Percentiles rank a stretch among this genome's conserved stretches.
phyloP scores from a whole-genome alignment of 2,113 vertebrate species.

The Rhinichthys klamathensis region DNA sequence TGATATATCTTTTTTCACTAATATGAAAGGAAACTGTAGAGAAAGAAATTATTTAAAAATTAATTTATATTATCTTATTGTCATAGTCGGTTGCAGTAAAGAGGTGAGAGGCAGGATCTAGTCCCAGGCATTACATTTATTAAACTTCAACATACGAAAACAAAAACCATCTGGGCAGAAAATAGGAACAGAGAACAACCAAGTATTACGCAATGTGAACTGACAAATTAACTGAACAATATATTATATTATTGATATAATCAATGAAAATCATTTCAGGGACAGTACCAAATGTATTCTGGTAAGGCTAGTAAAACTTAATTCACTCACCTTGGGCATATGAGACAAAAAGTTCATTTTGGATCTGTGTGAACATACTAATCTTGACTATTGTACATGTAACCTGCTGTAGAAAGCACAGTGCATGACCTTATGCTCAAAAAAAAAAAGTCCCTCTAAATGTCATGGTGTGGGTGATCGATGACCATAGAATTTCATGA shows the following conservation, averaged over 20 bases:
- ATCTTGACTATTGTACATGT: background rate
- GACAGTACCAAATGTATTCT: background rate
- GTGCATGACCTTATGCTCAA: background rate
- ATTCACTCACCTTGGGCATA: background rate
- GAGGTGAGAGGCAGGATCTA: no score
- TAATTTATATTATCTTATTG: no score
- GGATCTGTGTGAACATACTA: background rate
- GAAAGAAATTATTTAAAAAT: no score
- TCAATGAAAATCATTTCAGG: background rate
- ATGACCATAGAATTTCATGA: background rate
- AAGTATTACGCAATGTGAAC: no score
- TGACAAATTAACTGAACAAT: no score
- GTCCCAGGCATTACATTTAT: no score
- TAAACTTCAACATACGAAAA: no score
- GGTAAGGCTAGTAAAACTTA: background rate
- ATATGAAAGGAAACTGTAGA: background rate
- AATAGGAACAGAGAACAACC: no score
- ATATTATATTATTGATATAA: no score
- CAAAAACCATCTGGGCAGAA: no score
- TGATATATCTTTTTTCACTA: background rate
- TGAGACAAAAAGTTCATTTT: background rate
- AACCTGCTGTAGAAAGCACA: background rate
- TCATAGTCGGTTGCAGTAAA: no score
- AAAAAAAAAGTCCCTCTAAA: background rate
- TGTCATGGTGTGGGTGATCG: conserved; percentile 2